Conservation (phyloP, 2,113 vertebrate genomes). For the Crypturellus undulatus region DNA sequence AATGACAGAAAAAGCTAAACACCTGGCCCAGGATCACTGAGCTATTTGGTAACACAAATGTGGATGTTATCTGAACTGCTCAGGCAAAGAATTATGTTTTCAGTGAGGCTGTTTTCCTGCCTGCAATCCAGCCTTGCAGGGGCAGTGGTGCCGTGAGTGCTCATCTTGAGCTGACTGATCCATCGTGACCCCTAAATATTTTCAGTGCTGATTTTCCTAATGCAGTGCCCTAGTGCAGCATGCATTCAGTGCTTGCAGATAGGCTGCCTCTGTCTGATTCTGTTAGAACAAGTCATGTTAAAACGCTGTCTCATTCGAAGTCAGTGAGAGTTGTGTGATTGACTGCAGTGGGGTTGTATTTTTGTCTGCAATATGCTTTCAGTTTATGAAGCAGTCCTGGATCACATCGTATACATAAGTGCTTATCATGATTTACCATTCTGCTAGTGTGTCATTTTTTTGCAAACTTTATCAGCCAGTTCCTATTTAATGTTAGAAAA, state of each 20-base stretch:
- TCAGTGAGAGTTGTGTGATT: not conserved
- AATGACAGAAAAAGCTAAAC: not conserved
- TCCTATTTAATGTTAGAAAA: not conserved
- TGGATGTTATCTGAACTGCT: not conserved
- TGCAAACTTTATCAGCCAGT: not conserved
- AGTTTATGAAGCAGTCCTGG: not conserved
- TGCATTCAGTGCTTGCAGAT: not conserved
- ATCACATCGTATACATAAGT: not conserved
- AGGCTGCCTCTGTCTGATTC: not conserved
- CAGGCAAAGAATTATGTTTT: not conserved
- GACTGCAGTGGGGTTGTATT: not conserved
- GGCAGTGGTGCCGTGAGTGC: not conserved
- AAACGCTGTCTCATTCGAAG: not conserved
- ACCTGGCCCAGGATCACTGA: fast-evolving
- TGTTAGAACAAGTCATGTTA: not conserved
- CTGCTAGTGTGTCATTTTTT: not conserved
- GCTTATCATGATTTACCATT: not conserved
- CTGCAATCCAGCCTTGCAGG: not conserved
- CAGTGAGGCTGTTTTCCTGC: not conserved
- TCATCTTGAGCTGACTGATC: not conserved
- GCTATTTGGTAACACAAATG: not conserved
- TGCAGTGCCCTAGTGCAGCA: not conserved
- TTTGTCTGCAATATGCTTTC: not conserved
- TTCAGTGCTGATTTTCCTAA: not conserved
- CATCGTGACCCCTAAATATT: not conserved